phyloP scores from a whole-genome alignment of 2,113 vertebrate genomes.

The Rhabdornis inornatus region DNA sequence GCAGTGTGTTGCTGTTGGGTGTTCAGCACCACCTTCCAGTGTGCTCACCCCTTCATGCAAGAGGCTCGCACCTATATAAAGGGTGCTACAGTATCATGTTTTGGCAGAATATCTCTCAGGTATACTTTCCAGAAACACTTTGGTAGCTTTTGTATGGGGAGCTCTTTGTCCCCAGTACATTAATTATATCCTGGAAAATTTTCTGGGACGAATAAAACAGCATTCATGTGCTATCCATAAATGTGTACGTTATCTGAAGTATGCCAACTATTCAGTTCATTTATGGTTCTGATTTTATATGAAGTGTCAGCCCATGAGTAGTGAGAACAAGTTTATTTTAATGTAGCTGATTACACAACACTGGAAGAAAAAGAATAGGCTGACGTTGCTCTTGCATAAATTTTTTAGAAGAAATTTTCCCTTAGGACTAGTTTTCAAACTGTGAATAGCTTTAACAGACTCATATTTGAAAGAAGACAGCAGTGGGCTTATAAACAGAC shows the following conservation, averaged over 20 bases:
- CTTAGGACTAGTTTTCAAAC: neutral
- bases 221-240: neutral
- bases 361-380: neutral
- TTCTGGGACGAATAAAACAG: neutral
- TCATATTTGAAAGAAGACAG: neutral
- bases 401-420: neutral
- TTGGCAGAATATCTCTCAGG: neutral
- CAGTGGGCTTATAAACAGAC: neutral
- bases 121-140: neutral
- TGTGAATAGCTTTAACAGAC: neutral
- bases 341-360: neutral
- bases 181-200: neutral
- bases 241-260: neutral
- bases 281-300: slow-evolving; percentile 8
- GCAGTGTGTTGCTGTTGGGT: neutral
- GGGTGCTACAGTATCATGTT: neutral
- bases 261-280: neutral
- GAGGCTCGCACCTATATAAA: neutral
- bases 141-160: neutral
- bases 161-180: neutral
- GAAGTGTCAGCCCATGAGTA: neutral
- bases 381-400: neutral
- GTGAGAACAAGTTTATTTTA: slow-evolving; percentile 37
- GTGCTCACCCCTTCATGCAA: neutral
- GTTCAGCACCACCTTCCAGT: neutral